Base-by-base conservation (phyloP, 2,113 vertebrate species). In the Thymallus thymallus region DNA sequence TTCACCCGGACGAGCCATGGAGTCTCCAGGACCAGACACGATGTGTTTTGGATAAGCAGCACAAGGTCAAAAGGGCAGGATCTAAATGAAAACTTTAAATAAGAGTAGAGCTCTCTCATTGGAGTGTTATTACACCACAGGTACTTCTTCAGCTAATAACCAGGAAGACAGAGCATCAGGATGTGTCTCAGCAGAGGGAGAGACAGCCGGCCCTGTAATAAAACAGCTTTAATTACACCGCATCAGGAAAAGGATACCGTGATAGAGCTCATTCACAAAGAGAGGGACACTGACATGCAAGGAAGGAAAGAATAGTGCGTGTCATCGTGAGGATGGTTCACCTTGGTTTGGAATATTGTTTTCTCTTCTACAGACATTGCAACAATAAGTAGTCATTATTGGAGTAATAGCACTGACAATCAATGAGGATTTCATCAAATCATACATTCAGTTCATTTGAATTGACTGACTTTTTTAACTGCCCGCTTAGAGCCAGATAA, bases 71-170 rank as follows among this genome's bases (percentile, higher is more conserved):
- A 85, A 89, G 88, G 84, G 80, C 87, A 89, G 80, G 55, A 78
- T 86, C 69, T 78, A 74, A 88, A 87, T 80, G 56, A 80, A 84
- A 85, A 86, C 82, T 87, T 88, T 74, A 88, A 90, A 89, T 87
- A 76, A 69, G 66, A 82, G 78, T 81, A 32, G 74, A 82, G 77
- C 90, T 90, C 88, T 93, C 82, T 92, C 90, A 93, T 93, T 93
- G 92, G 77, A 83, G 83, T 73, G 84, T 70, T 84, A 81, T 82
- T 32, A 76, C 82, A 86, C 85, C 78, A 56, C 87, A 85, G 84
- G 88, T 86, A 88, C 88, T 90, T 91, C 90, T 89, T 88, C 85
- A 77, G 75, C 83, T 92, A 92, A 92, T 91, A 91, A 92, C 90
- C 89, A 81, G 87, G 88, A 78, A 85, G 88, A 85, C 86, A 85